phyloP scores from a whole-genome alignment of 2,888 invertebrate species.

The Philereme transversata region DNA sequence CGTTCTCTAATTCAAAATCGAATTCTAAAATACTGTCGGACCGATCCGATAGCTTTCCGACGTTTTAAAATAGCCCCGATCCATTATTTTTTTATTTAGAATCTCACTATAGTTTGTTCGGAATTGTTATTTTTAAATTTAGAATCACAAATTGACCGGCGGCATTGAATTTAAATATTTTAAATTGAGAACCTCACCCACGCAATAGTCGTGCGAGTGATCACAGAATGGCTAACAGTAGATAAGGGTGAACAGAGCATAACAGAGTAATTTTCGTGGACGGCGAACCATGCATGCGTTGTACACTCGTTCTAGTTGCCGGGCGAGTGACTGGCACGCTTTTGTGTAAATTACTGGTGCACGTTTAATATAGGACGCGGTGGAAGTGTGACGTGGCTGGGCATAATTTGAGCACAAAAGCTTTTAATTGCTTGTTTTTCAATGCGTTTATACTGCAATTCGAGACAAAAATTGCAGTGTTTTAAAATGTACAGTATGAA shows the following conservation, averaged over 20 bases:
- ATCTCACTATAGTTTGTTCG: no score
- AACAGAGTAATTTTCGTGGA: constrained; percentile 70
- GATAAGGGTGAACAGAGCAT: constrained; percentile 56
- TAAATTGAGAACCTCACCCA: constrained; percentile 2
- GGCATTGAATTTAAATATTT: neutral
- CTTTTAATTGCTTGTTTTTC: no score
- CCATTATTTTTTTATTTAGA: no score
- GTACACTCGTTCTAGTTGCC: constrained; percentile 39
- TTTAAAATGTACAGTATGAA: no score
- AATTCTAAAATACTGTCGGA: no score
- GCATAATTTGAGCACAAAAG: no score
- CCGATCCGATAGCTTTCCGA: no score
- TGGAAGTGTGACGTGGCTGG: constrained; percentile 2
- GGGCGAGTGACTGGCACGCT: constrained; percentile 28
- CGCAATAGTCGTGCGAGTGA: neutral
- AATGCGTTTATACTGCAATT: no score
- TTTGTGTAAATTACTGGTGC: neutral
- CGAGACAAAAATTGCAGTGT: no score
- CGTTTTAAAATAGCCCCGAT: no score
- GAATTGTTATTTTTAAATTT: no score
- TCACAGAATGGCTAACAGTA: constrained; percentile 29
- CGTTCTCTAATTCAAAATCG: no score
- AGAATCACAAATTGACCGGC: neutral
- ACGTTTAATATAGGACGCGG: constrained; percentile 5
- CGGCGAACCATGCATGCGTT: constrained; percentile 61